phyloP scores from a whole-genome alignment of 2,797 vertebrate genomes.

The Euphonia xanthogaster region DNA sequence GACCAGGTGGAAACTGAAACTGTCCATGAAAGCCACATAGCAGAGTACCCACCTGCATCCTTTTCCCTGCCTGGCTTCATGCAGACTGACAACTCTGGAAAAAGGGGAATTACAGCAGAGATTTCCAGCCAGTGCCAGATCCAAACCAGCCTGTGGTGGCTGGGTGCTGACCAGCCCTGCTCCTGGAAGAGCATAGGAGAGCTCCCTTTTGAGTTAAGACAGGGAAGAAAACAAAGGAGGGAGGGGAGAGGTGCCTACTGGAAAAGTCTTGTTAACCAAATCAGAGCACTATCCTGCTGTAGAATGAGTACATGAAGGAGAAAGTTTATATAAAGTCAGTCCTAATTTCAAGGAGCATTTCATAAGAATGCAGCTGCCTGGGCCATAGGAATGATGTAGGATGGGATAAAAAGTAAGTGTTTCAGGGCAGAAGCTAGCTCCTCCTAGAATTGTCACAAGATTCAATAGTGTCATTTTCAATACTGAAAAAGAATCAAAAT shows the following conservation, averaged over 20 bases:
- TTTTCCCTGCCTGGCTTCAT: neutral
- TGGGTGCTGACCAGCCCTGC: neutral
- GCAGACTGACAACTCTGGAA: neutral
- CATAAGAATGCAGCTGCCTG: neutral
- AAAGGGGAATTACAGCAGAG: neutral
- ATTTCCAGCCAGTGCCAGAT: neutral
- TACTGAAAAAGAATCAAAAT: neutral
- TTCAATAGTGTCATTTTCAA: neutral
- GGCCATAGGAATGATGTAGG: accelerated
- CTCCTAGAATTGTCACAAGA: neutral
- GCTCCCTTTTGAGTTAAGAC: neutral
- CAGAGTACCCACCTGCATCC: neutral
- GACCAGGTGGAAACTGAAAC: neutral
- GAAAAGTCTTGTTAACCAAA: neutral
- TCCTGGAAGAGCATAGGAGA: neutral
- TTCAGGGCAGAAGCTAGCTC: neutral
- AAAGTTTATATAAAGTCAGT: neutral
- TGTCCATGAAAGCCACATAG: neutral
- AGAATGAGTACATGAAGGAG: neutral
- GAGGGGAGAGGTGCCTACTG: neutral
- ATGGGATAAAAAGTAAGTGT: neutral
- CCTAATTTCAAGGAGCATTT: neutral
- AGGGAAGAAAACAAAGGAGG: neutral
- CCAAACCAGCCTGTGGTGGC: neutral
- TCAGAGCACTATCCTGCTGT: neutral